A percentile compares a stretch with the other conserved stretches of the same genome.
Evolutionary conservation across 2,797 vertebrate genomes (phyloP).

Genomic region (Geotria australis): DNA sequence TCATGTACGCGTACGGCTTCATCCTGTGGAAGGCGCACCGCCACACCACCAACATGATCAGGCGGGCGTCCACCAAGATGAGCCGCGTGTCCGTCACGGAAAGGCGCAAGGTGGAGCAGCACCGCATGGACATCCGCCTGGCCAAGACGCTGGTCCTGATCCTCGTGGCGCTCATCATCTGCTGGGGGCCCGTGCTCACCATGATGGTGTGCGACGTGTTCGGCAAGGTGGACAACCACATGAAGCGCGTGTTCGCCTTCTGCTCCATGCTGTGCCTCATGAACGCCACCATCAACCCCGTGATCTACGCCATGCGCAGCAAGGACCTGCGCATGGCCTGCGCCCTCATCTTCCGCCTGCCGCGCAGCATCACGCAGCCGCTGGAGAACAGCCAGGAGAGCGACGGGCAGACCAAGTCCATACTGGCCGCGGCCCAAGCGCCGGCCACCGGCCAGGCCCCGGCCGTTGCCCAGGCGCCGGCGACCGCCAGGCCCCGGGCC

Average conservation of each 20-base stretch:
- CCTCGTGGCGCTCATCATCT: conserved; percentile 80
- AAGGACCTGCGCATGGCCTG: conserved; percentile 86
- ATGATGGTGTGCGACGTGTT: conserved; percentile 99
- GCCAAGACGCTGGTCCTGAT: conserved; percentile 98
- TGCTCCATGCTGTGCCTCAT: conserved; percentile 92
- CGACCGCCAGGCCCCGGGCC: neutral
- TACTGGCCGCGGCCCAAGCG: neutral
- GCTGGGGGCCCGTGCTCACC: conserved; percentile 81
- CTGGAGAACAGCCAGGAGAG: conserved; percentile 95
- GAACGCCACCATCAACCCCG: conserved; percentile 94
- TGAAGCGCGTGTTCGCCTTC: conserved; percentile 96
- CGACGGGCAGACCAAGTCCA: conserved; percentile 32
- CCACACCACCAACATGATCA: conserved; percentile 80
- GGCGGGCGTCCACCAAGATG: conserved; percentile 84
- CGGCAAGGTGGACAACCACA: conserved; percentile 81
- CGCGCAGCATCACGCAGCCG: conserved; percentile 45
- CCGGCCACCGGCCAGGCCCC: neutral
- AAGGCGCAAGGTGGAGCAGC: conserved; percentile 85
- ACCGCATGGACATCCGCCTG: conserved; percentile 93
- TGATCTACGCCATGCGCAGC: conserved; percentile 95
- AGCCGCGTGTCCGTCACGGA: conserved; percentile 69
- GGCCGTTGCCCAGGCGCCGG: too few species aligned
- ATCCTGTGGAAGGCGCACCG: conserved; percentile 97
- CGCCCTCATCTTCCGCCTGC: conserved; percentile 59
- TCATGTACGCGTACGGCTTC: conserved; percentile 95